Percentiles rank a stretch among this genome's conserved stretches.
Evolutionary conservation across 2,888 invertebrate genomes (phyloP).

Genomic region (Byasa hedistus): DNA sequence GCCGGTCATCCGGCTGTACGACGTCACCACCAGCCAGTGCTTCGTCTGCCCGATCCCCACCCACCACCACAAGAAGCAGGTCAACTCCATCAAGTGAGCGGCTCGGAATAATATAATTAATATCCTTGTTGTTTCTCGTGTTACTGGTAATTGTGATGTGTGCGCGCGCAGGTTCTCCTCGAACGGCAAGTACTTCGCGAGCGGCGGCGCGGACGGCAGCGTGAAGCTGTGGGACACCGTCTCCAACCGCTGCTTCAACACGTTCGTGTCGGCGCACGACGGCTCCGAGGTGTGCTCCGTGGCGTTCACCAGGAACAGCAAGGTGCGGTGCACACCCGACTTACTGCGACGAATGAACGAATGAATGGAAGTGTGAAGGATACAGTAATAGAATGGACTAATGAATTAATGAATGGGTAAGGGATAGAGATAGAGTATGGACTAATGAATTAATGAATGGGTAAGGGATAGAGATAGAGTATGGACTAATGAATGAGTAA

Average conservation of each 20-base stretch:
- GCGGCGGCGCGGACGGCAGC: constrained; percentile 94
- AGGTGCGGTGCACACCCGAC: constrained; percentile 76
- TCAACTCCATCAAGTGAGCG: constrained; percentile 87
- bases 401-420: no score
- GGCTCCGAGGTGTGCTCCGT: constrained; percentile 97
- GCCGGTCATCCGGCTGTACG: constrained; percentile 93
- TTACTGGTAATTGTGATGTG: no score
- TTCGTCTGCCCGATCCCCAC: constrained; percentile 95
- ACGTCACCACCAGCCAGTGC: constrained; percentile 96
- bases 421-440: no score
- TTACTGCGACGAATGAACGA: no score
- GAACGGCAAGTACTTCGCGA: constrained; percentile 83
- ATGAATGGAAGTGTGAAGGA: no score
- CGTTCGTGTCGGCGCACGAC: constrained; percentile 95
- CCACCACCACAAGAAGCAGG: constrained; percentile 89
- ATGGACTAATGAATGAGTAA: no score
- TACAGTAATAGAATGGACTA: no score
- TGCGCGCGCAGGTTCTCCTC: constrained; percentile 65
- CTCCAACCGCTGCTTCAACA: constrained; percentile 94
- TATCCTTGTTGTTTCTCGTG: no score
- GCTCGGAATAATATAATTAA: no score
- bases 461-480: no score
- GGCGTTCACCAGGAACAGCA: constrained; percentile 95
- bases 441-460: no score
- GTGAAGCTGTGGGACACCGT: constrained; percentile 99